phyloP scores from a whole-genome alignment of 1,140 invertebrate species.

The Brachionus koreanus region DNA sequence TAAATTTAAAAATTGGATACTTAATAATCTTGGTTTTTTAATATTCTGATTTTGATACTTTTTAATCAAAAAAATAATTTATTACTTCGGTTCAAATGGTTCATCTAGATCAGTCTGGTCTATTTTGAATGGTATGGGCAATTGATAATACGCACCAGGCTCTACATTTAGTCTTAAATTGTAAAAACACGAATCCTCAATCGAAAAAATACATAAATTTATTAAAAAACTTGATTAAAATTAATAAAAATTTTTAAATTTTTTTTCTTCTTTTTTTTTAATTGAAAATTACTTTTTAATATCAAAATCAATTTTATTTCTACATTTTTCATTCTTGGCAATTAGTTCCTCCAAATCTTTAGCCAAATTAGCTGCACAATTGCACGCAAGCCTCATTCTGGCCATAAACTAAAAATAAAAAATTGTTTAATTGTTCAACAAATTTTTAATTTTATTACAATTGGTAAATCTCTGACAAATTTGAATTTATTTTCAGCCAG shows the following conservation, averaged over 20 bases:
- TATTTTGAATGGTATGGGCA: not conserved
- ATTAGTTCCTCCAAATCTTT: slow-evolving; percentile 9
- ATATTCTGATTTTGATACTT: not conserved
- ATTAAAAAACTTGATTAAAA: slow-evolving; percentile 23
- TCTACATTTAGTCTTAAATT: slow-evolving; percentile 39
- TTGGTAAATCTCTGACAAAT: slow-evolving; percentile 39
- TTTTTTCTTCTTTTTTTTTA: too few species aligned
- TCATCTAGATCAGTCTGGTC: slow-evolving; percentile 24
- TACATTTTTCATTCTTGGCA: not conserved
- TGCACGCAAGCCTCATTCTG: not conserved
- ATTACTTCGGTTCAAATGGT: slow-evolving; percentile 30
- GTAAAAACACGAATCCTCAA: slow-evolving; percentile 26
- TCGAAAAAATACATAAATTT: slow-evolving; percentile 2
- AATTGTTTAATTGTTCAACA: not conserved
- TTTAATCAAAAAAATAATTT: not conserved
- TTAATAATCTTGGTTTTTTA: not conserved
- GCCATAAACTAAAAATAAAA: slow-evolving; percentile 7
- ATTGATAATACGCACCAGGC: slow-evolving; percentile 29
- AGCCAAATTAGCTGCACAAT: slow-evolving; percentile 1
- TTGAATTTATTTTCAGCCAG: not conserved
- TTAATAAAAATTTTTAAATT: not conserved
- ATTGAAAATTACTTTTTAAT: not conserved
- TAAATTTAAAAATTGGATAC: too few species aligned
- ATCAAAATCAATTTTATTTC: slow-evolving; percentile 25
- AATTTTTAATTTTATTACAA: not conserved